Evolutionary conservation across 2,888 invertebrate genomes (phyloP).

Genomic region (Seira musarum): DNA sequence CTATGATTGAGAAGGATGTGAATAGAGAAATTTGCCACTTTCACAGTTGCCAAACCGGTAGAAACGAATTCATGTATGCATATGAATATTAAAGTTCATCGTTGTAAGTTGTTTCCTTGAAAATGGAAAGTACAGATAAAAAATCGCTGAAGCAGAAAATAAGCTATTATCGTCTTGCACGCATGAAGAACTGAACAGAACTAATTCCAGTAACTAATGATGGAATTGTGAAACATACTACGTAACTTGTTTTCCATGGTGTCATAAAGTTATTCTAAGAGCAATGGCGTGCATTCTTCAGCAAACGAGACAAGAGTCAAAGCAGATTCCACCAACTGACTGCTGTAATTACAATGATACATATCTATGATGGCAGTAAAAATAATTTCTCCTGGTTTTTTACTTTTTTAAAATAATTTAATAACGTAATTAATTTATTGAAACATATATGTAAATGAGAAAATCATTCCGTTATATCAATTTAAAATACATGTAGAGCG

Average conservation of each 20-base stretch:
- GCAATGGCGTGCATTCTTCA: too few relatives aligned
- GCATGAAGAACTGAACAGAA: conserved; percentile 38
- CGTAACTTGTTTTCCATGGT: background rate
- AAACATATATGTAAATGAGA: too few relatives aligned
- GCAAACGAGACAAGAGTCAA: too few relatives aligned
- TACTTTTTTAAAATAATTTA: too few relatives aligned
- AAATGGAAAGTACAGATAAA: conserved; percentile 48
- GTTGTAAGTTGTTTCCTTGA: conserved; percentile 35
- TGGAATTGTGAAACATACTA: background rate
- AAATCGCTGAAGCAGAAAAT: conserved; percentile 66
- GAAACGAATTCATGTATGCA: conserved; percentile 2
- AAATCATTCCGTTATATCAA: too few relatives aligned
- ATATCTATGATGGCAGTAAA: too few relatives aligned
- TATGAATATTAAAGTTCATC: background rate
- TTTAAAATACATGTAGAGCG: too few relatives aligned
- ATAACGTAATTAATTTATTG: too few relatives aligned
- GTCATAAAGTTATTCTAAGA: too few relatives aligned
- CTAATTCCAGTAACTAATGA: conserved; percentile 6
- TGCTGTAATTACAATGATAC: too few relatives aligned
- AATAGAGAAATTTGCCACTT: conserved; percentile 14
- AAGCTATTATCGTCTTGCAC: conserved; percentile 61
- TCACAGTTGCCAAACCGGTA: background rate
- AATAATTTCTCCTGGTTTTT: too few relatives aligned
- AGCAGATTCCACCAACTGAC: too few relatives aligned
- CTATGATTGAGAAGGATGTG: background rate